Base-by-base conservation (phyloP, 2,888 invertebrate species). In the Cantharis rufa region DNA sequence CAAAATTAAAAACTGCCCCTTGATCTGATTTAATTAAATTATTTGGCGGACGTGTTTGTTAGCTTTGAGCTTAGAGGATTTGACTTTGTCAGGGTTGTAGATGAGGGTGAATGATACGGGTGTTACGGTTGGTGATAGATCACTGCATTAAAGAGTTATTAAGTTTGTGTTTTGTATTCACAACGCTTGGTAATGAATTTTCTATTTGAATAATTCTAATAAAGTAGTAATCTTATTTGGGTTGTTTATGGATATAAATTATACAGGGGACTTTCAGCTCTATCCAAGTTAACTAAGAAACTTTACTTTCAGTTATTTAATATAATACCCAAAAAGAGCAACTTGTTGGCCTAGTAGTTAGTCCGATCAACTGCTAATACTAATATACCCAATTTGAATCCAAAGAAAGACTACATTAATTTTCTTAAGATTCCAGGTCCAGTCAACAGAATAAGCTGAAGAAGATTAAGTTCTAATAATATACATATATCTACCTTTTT, bases 1-100 rank as follows among this genome's bases (percentile, higher is more conserved):
- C 82, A 77, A 86, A 86, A 86, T 86, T 86, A 86, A 86, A 86
- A 86, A 86, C 83, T 84, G 82, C 84, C 84, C 85, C 84, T 83
- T 81, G 83, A 84, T 84, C 84, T 83, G 82, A 84, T 84, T 86
- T 86, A 86, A 86, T 86, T 85, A 86, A 86, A 86, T 86, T 85
- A 86, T 86, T 83, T 84, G 81, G 82, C 81, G 82, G 83, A 84
- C 84, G 81, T 84, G 82, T 83, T 83, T 83, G 84, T 83, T 83
- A 78, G 82, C 81, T 79, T 76, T 81, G 77, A 82, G 84, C 83
- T 84, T 84, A 84, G 72, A 76, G 79, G 82, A 83, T 83, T 84
- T 84, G 82, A 78, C 81, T 81, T 81, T 81, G 82, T 82, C 81
- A 79, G 79, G 79, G 76, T 69, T 61, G 78, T 78, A 77, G 71